These are phyloP conservation scores for Monopis laevigella DNA, from an alignment of 2,888 invertebrate genomes.

Conservation along the genomic window DNA sequence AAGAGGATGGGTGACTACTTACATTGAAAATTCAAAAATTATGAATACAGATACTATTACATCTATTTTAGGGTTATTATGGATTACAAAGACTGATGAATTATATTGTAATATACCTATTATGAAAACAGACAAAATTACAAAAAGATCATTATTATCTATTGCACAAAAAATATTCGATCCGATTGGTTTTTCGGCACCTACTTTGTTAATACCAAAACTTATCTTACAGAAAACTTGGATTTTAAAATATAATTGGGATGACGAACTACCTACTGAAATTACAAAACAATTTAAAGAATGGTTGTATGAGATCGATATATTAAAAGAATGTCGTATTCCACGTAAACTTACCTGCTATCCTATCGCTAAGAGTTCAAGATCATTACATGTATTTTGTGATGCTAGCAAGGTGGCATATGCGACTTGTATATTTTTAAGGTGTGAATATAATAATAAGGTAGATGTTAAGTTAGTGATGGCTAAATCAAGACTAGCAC, in stretches of 20 bases:
- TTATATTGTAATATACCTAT: too few relatives aligned
- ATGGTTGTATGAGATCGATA: background rate
- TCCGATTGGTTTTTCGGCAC: background rate
- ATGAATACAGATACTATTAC: too few relatives aligned
- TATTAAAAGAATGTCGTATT: background rate
- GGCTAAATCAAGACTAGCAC: conserved; percentile 4
- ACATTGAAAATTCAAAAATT: too few relatives aligned
- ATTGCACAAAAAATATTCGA: conserved; percentile 1
- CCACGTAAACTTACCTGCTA: background rate
- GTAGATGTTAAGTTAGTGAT: background rate
- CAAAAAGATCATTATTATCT: background rate
- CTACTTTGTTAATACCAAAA: background rate
- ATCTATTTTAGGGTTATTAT: too few relatives aligned
- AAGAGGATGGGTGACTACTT: too few relatives aligned
- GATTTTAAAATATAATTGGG: background rate
- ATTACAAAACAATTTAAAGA: background rate
- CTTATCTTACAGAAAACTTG: background rate
- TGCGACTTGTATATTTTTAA: conserved; percentile 5
- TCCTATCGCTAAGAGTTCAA: background rate
- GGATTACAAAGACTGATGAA: too few relatives aligned
- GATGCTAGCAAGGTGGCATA: conserved; percentile 4
- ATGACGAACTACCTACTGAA: background rate
- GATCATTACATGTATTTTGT: conserved; percentile 1
- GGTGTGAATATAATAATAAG: background rate
- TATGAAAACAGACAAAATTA: too few relatives aligned